Conservation (phyloP, 92 coral and sea anemone species). For the Parazoanthus atlanticus region DNA sequence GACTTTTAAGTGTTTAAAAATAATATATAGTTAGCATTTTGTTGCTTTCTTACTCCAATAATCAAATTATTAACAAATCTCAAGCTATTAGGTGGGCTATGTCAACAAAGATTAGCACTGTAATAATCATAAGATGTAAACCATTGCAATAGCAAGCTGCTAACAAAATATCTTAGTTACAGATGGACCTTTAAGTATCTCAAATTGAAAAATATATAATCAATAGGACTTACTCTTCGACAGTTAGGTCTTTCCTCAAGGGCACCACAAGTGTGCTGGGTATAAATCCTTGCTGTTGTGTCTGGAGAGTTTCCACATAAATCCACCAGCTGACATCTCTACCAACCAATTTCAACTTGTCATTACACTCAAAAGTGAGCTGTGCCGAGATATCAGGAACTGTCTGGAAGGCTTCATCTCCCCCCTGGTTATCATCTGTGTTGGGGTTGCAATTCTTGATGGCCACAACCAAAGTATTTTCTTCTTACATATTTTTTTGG, state of each 20-base stretch:
- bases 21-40: no score
- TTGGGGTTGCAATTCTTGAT: conserved; percentile 68
- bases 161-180: no score
- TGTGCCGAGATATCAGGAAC: conserved; percentile 82
- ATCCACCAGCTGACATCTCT: conserved; percentile 87
- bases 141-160: no score
- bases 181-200: neutral
- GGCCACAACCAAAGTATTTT: conserved; percentile 53
- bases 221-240: conserved; percentile 71
- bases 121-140: no score
- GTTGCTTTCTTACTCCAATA: no score
- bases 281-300: conserved; percentile 76
- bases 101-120: no score
- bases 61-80: no score
- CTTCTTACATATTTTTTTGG: neutral
- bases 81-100: no score
- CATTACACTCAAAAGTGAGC: conserved; percentile 73
- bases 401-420: conserved; percentile 64
- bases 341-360: conserved; percentile 77
- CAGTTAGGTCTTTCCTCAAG: conserved; percentile 61
- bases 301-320: conserved; percentile 60
- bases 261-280: conserved; percentile 89
- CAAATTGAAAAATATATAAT: neutral
- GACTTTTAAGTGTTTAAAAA: no score
- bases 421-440: conserved; percentile 61